Base-by-base conservation (phyloP, 2,888 invertebrate genomes). In the Empis stercorea region DNA sequence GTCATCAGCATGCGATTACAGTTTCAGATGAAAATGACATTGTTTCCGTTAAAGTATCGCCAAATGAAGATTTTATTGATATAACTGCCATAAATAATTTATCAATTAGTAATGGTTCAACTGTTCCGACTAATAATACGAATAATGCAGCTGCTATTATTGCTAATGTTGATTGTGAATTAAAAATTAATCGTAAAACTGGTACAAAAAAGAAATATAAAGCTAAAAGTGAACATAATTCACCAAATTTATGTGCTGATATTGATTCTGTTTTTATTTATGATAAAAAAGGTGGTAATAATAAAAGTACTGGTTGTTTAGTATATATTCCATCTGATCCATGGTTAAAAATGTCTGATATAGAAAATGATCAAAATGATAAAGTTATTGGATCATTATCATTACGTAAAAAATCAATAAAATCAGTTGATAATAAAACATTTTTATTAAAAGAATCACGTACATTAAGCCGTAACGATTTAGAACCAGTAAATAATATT, bases 151-250 rank as follows among this genome's bases (percentile, higher is more conserved):
- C n/a, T 11, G 10, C 37, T 16, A 16, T 10, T 17, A 13, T 13
- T 17, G 17, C 17, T 10, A 13, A 10, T 2, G 14, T 10, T 20
- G 17, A 10, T 17, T 27, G 7, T 27, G 23, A 7, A 27, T 27
- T 9, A 27, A 27, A 27, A 27, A 10, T 17, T 11, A 32, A 40
- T 15, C 41, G 34, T 36, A 43, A 44, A 15, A 42, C 36, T 7
- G 50, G 54, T 37, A 53, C 57, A 37, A 57, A 59, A 54, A 53
- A 51, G 55, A 59, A 57, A 54, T 57, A 52, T 55, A 55, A 55
- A 46, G 54, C 63, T 36, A 61, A 60, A 56, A 70, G 71, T 48
- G 71, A 71, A 56, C 68, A 70, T 55, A 64, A 69, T 52, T 63
- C 71, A 47, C 66, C 69, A 53, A 63, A 62, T 55, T 61, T 66